Conservation (phyloP, 1,140 invertebrate genomes). For the Hestina assimilis region DNA sequence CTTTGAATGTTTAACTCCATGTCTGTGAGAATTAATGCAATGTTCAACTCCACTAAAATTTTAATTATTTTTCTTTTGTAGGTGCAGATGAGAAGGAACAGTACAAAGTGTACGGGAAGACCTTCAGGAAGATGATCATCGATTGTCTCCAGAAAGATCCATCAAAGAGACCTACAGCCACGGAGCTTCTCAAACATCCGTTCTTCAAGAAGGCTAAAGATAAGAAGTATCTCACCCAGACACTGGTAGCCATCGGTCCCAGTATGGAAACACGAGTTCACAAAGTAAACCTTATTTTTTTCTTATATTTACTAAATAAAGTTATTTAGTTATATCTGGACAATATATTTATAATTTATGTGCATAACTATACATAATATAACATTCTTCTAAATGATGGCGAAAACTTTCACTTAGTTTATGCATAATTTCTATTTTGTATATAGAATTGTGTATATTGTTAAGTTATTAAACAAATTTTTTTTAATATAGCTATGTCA, state of each 20-base stretch:
- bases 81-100: slow-evolving; percentile 97
- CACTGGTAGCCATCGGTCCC: slow-evolving; percentile 91
- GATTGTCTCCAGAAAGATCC: slow-evolving; percentile 98
- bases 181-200: slow-evolving; percentile 97
- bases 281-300: slow-evolving; percentile 75
- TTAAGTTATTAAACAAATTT: too few species aligned
- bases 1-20: too few species aligned
- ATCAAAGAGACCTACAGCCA: slow-evolving; percentile 95
- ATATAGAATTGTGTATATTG: too few species aligned
- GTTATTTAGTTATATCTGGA: too few species aligned
- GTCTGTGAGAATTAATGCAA: too few species aligned
- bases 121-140: slow-evolving; percentile 97
- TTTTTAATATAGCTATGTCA: too few species aligned
- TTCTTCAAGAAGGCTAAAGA: slow-evolving; percentile 99
- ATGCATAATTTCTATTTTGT: too few species aligned
- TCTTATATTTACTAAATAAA: not conserved
- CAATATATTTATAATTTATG: too few species aligned
- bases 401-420: too few species aligned
- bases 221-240: slow-evolving; percentile 95
- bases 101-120: slow-evolving; percentile 98
- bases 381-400: too few species aligned
- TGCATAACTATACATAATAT: too few species aligned
- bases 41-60: too few species aligned
- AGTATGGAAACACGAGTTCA: slow-evolving; percentile 93
- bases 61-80: not conserved